Evolutionary conservation across 2,888 invertebrate genomes (phyloP).

Genomic region (Cyaniris semiargus): DNA sequence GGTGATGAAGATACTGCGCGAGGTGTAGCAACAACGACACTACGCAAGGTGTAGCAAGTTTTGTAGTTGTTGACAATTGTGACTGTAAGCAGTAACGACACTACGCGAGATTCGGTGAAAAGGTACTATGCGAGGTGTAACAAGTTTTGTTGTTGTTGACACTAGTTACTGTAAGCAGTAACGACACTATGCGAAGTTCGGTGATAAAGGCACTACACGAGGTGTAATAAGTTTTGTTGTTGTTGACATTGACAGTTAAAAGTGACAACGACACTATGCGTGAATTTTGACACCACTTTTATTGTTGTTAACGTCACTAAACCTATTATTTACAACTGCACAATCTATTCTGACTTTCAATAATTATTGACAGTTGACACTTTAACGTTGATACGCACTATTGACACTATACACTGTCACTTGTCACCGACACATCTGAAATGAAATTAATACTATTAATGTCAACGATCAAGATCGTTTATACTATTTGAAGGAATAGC

Average conservation of each 20-base stretch:
- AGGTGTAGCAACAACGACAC: neutral
- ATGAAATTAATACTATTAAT: neutral
- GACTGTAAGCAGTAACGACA: neutral
- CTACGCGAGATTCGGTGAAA: too few relatives aligned
- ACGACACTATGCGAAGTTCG: too few relatives aligned
- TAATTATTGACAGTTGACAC: neutral
- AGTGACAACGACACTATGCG: neutral
- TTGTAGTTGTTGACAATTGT: too few relatives aligned
- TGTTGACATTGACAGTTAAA: too few relatives aligned
- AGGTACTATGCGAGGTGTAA: neutral
- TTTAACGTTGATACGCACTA: neutral
- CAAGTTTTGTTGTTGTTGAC: too few relatives aligned
- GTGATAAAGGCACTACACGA: neutral
- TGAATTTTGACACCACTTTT: too few relatives aligned
- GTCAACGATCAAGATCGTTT: neutral
- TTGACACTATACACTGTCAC: neutral
- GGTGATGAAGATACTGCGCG: too few relatives aligned
- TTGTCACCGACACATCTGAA: constrained; percentile 2
- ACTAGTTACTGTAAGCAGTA: neutral
- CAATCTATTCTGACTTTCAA: too few relatives aligned
- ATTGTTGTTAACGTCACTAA: neutral
- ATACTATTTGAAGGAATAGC: neutral
- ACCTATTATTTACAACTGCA: neutral
- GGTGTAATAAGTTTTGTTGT: too few relatives aligned
- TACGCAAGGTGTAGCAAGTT: neutral